Conservation (phyloP, 1,140 invertebrate species). For the Polypedilum pembai region DNA sequence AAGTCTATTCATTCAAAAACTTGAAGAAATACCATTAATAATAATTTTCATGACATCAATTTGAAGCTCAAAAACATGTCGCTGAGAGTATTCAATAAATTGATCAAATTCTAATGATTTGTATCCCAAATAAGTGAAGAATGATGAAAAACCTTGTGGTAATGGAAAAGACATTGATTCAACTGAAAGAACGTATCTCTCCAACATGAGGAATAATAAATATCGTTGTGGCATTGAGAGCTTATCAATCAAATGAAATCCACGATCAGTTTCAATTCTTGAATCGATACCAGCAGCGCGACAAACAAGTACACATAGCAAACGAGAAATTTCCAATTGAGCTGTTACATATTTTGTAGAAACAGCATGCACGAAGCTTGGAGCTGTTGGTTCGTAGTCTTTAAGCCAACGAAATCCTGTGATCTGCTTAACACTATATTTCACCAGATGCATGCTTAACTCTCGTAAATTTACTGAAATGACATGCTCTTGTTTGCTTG, state of each 20-base stretch:
- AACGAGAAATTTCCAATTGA: conserved; percentile 67
- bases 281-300: conserved; percentile 58
- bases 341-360: conserved; percentile 70
- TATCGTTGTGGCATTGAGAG: conserved; percentile 46
- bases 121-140: conserved; percentile 78
- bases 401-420: conserved; percentile 43
- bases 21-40: conserved; percentile 56
- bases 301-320: conserved; percentile 65
- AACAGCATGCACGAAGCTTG: conserved; percentile 70
- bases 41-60: conserved; percentile 79
- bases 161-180: conserved; percentile 74
- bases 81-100: conserved; percentile 70
- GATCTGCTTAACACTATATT: conserved; percentile 49
- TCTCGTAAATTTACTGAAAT: conserved; percentile 77
- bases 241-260: conserved; percentile 58
- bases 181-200: conserved; percentile 66
- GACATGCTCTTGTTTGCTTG: conserved; percentile 77
- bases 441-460: conserved; percentile 71
- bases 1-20: conserved; percentile 15
- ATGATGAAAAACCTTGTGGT: conserved; percentile 76
- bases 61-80: conserved; percentile 75
- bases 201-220: conserved; percentile 62
- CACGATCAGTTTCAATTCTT: conserved; percentile 58
- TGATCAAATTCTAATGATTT: conserved; percentile 62
- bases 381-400: conserved; percentile 48